These are phyloP conservation scores for Gadopsis marmoratus DNA, from an alignment of 2,797 vertebrate genomes.

Conservation along the genomic window DNA sequence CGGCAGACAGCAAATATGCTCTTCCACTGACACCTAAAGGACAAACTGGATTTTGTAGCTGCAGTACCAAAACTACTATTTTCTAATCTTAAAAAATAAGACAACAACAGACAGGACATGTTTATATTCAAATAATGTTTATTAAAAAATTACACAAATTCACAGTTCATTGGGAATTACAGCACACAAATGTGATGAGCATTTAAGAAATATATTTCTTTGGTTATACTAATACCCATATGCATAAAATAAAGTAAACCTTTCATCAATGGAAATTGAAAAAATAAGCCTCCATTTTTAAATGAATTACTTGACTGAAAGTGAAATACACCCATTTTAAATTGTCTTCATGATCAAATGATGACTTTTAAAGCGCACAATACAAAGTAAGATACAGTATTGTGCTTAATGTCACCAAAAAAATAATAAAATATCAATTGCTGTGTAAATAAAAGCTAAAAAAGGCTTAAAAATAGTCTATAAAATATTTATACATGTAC, in stretches of 20 bases:
- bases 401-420: slow-evolving; percentile 39
- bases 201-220: slow-evolving; percentile 68
- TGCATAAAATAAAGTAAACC: slow-evolving; percentile 59
- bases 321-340: slow-evolving; percentile 38
- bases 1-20: slow-evolving; percentile 34
- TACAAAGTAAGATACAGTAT: slow-evolving; percentile 45
- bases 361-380: slow-evolving; percentile 45
- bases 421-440: slow-evolving; percentile 47
- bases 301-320: slow-evolving; percentile 36
- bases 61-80: neutral
- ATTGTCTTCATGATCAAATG: slow-evolving; percentile 27
- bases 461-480: slow-evolving; percentile 63
- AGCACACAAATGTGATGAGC: slow-evolving; percentile 68
- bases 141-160: slow-evolving; percentile 81
- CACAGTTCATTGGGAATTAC: slow-evolving; percentile 81
- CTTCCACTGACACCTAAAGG: slow-evolving; percentile 88
- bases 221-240: slow-evolving; percentile 73
- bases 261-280: slow-evolving; percentile 30
- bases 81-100: neutral
- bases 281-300: slow-evolving; percentile 11
- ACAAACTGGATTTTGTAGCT: slow-evolving; percentile 67
- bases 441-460: slow-evolving; percentile 60
- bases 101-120: neutral
- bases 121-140: slow-evolving; percentile 72
- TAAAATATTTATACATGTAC: slow-evolving; percentile 63